Evolutionary conservation across 2,888 invertebrate species (phyloP).

Genomic region (Cheilosia urbana): DNA sequence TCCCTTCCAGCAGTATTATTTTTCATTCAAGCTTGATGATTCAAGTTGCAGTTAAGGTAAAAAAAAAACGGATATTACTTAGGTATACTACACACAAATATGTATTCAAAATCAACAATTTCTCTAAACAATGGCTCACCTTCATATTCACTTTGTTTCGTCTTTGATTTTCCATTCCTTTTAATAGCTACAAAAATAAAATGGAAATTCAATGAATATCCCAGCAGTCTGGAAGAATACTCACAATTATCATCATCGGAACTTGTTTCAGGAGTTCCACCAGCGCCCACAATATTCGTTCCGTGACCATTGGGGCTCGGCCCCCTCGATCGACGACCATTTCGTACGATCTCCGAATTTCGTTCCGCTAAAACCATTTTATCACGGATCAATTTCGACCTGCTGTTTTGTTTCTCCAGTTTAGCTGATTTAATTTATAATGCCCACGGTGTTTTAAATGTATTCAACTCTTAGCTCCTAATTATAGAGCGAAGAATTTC

Average conservation of each 20-base stretch:
- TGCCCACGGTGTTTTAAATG: neutral
- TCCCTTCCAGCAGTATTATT: no score
- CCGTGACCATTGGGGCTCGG: constrained; percentile 94
- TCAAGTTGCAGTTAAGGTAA: no score
- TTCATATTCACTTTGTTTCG: constrained; percentile 84
- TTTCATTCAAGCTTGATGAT: no score
- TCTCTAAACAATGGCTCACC: constrained; percentile 77
- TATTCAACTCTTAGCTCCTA: constrained; percentile 11
- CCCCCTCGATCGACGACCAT: constrained; percentile 94
- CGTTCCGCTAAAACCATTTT: constrained; percentile 95
- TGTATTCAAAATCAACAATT: no score
- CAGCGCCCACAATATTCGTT: constrained; percentile 73
- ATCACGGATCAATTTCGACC: constrained; percentile 81
- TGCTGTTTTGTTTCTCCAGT: constrained; percentile 77
- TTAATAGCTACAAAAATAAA: constrained; percentile 80
- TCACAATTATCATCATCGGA: constrained; percentile 94
- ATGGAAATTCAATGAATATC: constrained; percentile 8
- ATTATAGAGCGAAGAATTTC: constrained; percentile 19
- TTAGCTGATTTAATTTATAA: constrained; percentile 44
- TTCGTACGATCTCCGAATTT: constrained; percentile 91
- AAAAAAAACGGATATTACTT: no score
- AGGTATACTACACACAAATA: no score
- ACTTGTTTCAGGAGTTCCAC: constrained; percentile 90
- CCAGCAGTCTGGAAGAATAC: constrained; percentile 76
- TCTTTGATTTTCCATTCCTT: constrained; percentile 83